Conservation (phyloP, 1,140 invertebrate species). For the Potamilus streckersoni region DNA sequence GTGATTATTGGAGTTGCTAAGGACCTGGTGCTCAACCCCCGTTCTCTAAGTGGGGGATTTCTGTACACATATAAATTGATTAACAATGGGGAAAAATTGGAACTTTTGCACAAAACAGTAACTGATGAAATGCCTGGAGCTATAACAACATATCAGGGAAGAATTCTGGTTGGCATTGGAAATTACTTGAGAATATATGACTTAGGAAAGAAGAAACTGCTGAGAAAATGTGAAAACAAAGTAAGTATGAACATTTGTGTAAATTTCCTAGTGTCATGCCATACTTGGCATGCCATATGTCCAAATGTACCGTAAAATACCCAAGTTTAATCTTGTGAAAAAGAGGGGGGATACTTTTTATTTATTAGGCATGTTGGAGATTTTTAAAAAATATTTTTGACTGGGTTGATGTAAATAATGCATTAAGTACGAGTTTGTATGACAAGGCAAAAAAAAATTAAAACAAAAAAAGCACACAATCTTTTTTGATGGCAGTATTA, state of each 20-base stretch:
- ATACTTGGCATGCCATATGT: too few relatives aligned
- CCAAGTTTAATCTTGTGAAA: too few relatives aligned
- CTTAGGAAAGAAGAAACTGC: conserved; percentile 95
- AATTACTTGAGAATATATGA: conserved; percentile 94
- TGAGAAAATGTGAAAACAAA: conserved; percentile 99
- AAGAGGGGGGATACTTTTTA: too few relatives aligned
- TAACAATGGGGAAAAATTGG: conserved; percentile 80
- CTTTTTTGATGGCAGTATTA: too few relatives aligned
- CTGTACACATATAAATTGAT: conserved; percentile 85
- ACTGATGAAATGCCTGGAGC: conserved; percentile 84
- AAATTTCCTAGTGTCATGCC: background rate
- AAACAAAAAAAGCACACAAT: too few relatives aligned
- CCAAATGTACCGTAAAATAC: too few relatives aligned
- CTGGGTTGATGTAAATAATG: too few relatives aligned
- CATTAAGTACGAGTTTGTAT: too few relatives aligned
- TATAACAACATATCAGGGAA: conserved; percentile 81
- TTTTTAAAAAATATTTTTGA: too few relatives aligned
- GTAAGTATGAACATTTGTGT: conserved; percentile 65
- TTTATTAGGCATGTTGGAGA: too few relatives aligned
- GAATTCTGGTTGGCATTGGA: conserved; percentile 92
- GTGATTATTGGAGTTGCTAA: conserved; percentile 90
- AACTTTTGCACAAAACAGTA: conserved; percentile 94
- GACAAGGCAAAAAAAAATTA: too few relatives aligned
- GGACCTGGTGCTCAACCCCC: conserved; percentile 89
- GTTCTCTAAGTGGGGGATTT: conserved; percentile 82